Evolutionary conservation across 2,888 invertebrate species (phyloP).

Genomic region (Alcis repandata): DNA sequence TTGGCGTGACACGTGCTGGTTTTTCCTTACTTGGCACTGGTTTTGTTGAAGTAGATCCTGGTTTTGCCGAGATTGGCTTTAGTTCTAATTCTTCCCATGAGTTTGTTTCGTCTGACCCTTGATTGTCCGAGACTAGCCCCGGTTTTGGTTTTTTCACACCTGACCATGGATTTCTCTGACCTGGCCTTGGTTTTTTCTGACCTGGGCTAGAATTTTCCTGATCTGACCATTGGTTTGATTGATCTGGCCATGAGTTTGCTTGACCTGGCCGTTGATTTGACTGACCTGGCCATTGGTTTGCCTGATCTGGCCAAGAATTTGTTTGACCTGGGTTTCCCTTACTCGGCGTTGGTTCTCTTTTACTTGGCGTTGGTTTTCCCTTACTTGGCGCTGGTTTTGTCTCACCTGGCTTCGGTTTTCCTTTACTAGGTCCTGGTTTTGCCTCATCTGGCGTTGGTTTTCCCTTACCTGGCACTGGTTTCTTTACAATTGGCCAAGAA

Average conservation of each 20-base stretch:
- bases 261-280: not conserved
- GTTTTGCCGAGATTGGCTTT: not conserved
- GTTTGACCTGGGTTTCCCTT: not conserved
- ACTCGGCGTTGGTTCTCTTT: slow-evolving; percentile 1
- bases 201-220: not conserved
- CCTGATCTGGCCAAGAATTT: not conserved
- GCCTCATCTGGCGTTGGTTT: too few species aligned
- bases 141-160: too few species aligned
- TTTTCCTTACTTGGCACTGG: not conserved
- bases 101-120: not conserved
- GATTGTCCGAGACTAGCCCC: too few species aligned
- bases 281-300: too few species aligned
- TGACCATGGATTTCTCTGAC: not conserved
- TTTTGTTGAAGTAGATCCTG: not conserved
- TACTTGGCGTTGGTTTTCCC: not conserved
- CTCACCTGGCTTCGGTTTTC: too few species aligned
- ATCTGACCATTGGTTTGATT: not conserved
- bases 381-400: slow-evolving; percentile 1
- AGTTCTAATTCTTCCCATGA: not conserved
- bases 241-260: not conserved
- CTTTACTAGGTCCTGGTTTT: not conserved
- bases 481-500: not conserved
- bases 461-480: not conserved
- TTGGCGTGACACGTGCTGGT: too few species aligned
- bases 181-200: not conserved